Conservation (phyloP, 1,140 invertebrate genomes). For the Drosophila sulfurigaster region DNA sequence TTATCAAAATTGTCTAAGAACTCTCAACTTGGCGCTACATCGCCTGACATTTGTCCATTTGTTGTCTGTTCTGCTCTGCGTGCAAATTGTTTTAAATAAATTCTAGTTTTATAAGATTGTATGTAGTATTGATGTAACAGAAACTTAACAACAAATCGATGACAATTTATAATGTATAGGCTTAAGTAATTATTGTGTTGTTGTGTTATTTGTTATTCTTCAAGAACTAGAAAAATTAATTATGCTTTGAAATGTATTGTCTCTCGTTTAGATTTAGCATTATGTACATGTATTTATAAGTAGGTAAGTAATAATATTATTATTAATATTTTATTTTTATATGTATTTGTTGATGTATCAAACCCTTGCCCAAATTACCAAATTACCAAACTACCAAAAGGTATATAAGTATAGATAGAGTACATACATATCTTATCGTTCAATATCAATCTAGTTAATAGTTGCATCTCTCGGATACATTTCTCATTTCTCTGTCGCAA, state of each 20-base stretch:
- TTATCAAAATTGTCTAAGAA: constrained; percentile 71
- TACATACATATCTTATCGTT: constrained; percentile 41
- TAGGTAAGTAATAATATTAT: constrained; percentile 32
- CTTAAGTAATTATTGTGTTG: constrained; percentile 21
- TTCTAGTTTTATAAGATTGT: constrained; percentile 35
- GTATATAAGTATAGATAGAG: constrained; percentile 29
- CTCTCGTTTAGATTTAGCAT: constrained; percentile 32
- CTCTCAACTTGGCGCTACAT: constrained; percentile 32
- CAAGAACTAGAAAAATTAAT: constrained; percentile 46
- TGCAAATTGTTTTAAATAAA: constrained; percentile 37
- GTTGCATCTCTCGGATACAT: constrained; percentile 15
- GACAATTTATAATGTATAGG: constrained; percentile 3
- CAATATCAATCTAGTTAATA: constrained; percentile 26
- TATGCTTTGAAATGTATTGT: constrained; percentile 28
- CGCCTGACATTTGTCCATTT: constrained; percentile 11
- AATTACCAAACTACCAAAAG: constrained; percentile 59
- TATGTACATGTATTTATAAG: constrained; percentile 36
- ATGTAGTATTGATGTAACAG: constrained; percentile 23
- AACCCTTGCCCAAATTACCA: constrained; percentile 49
- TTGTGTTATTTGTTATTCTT: constrained; percentile 17
- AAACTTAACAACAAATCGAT: constrained; percentile 35
- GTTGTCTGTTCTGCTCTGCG: constrained; percentile 14
- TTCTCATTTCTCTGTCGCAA: constrained; percentile 47
- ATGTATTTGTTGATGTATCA: constrained; percentile 33
- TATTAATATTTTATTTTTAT: constrained; percentile 35